A percentile compares a stretch with the other conserved stretches of the same genome.
These are phyloP conservation scores for Hippocampus kuda DNA, from an alignment of 2,797 vertebrate species.

Conservation along the genomic window DNA sequence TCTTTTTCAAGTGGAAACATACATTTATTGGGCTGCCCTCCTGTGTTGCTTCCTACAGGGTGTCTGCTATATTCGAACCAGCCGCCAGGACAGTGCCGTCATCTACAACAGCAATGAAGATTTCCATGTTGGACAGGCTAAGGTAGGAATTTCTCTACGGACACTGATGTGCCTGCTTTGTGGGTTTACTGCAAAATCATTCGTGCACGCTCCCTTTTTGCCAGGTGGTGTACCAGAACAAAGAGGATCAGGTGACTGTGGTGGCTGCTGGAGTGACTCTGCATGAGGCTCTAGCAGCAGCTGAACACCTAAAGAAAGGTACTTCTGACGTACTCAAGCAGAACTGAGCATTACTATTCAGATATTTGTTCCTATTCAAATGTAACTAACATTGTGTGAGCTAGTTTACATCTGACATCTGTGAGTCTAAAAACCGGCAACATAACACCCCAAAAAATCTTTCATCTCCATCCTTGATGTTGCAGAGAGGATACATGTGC, in stretches of 20 bases:
- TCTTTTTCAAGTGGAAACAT: no score
- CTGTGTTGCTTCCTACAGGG: slow-evolving; percentile 60
- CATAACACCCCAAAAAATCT: background rate
- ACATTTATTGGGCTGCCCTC: background rate
- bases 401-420: background rate
- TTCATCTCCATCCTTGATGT: slow-evolving; percentile 8
- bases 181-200: background rate
- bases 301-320: slow-evolving; percentile 90
- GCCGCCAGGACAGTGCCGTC: slow-evolving; percentile 81
- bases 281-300: slow-evolving; percentile 86
- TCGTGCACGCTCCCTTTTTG: background rate
- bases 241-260: slow-evolving; percentile 89
- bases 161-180: background rate
- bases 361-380: background rate
- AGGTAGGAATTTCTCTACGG: slow-evolving; percentile 63
- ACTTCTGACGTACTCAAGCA: background rate
- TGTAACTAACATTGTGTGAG: background rate
- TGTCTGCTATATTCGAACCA: slow-evolving; percentile 90
- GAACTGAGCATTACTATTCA: no score
- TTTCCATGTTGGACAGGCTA: slow-evolving; percentile 88
- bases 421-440: background rate
- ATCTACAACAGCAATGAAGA: slow-evolving; percentile 90
- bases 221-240: slow-evolving; percentile 84
- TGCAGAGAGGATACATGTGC: slow-evolving; percentile 78
- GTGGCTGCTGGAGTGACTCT: slow-evolving; percentile 86